A percentile compares a stretch with the other conserved stretches of the same genome.
phyloP scores from a whole-genome alignment of 2,888 invertebrate genomes.

The Hypena proboscidalis region DNA sequence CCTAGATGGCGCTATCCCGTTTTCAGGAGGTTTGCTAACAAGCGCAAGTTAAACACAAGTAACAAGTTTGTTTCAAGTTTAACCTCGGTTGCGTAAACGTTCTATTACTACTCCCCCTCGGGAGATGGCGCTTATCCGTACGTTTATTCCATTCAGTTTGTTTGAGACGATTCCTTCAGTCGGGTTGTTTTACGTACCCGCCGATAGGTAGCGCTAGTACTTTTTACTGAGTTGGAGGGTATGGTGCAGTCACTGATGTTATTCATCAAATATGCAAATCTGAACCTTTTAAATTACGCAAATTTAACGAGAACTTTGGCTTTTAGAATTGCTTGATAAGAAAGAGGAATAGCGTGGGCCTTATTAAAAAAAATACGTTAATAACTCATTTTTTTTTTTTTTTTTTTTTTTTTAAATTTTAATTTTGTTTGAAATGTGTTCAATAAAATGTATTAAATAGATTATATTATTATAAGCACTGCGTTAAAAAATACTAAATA shows the following conservation, averaged over 20 bases:
- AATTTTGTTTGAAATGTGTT: no score
- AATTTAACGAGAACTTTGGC: constrained; percentile 1
- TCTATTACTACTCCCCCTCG: constrained; percentile 6
- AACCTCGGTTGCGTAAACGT: background rate
- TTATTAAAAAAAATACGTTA: no score
- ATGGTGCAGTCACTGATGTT: background rate
- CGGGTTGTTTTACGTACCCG: background rate
- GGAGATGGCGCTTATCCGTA: constrained; percentile 26
- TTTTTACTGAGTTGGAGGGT: background rate
- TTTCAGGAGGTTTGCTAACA: background rate
- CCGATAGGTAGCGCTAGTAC: constrained; percentile 4
- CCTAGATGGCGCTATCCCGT: constrained; percentile 27
- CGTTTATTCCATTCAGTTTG: background rate
- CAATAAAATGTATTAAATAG: no score
- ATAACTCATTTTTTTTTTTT: no score
- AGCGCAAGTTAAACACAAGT: background rate
- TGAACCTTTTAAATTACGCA: constrained; percentile 7
- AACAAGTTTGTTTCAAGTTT: background rate
- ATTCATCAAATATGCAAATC: constrained; percentile 22
- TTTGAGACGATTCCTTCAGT: background rate
- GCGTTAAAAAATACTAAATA: no score
- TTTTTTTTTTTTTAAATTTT: no score
- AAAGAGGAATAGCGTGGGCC: no score
- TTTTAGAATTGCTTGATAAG: no score
- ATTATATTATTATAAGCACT: no score